Percentiles rank a stretch among this genome's conserved stretches.
Conservation (phyloP, 2,797 vertebrate species). For the Limosa lapponica region DNA sequence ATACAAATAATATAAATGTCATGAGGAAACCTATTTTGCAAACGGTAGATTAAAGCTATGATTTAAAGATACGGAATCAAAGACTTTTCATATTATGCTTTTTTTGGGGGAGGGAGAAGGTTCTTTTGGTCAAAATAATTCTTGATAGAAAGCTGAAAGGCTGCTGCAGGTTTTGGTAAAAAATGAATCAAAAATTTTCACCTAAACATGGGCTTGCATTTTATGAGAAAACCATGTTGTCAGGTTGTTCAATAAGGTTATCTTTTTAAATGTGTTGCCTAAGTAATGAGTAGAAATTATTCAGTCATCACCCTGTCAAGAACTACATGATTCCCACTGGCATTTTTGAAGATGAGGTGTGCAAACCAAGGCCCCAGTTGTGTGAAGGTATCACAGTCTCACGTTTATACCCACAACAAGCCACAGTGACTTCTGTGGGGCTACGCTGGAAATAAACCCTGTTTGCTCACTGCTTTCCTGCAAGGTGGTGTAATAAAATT, state of each 20-base stretch:
- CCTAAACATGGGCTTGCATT: not conserved
- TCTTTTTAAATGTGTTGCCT: conserved; percentile 11
- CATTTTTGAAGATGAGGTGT: not conserved
- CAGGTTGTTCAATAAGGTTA: conserved; percentile 43
- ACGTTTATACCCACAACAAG: not conserved
- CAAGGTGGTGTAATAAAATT: not conserved
- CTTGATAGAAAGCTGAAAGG: not conserved
- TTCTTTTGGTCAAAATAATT: not conserved
- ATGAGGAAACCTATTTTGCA: not conserved
- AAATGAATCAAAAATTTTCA: not conserved
- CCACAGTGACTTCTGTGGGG: not conserved
- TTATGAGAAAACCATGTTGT: conserved; percentile 14
- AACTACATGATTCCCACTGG: conserved; percentile 15
- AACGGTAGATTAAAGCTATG: not conserved
- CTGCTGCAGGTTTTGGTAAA: not conserved
- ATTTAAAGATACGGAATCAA: not conserved
- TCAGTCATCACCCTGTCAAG: conserved; percentile 47
- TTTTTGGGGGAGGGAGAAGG: not conserved
- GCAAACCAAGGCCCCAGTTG: not conserved
- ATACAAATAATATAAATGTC: not conserved
- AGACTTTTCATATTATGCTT: not conserved
- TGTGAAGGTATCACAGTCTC: not conserved
- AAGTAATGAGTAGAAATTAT: conserved; percentile 39
- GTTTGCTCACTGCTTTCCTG: not conserved
- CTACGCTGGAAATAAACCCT: not conserved